A percentile compares a stretch with the other conserved stretches of the same genome.
phyloP scores from a whole-genome alignment of 2,888 invertebrate species.

The Drosophila dives region DNA sequence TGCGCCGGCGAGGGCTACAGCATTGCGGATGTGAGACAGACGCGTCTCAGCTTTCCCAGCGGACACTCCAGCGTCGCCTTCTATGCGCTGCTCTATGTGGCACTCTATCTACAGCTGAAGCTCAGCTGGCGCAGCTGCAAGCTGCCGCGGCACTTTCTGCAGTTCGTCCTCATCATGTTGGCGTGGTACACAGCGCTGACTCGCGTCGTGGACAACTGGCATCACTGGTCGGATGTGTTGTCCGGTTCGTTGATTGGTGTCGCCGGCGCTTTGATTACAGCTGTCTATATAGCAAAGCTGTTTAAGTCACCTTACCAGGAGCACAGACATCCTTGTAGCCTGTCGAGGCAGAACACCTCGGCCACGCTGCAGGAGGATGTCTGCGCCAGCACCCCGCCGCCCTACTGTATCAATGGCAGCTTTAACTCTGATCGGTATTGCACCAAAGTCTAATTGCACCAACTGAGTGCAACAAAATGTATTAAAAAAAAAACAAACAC shows the following conservation, averaged over 20 bases:
- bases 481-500: conserved; percentile 24
- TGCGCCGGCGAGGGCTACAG: conserved; percentile 86
- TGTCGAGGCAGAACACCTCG: conserved; percentile 72
- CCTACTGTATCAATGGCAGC: conserved; percentile 64
- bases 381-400: conserved; percentile 72
- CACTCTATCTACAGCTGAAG: conserved; percentile 93
- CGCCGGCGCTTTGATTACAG: conserved; percentile 71
- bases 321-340: conserved; percentile 11
- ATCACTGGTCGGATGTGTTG: conserved; percentile 82
- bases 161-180: conserved; percentile 85
- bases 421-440: conserved; percentile 73
- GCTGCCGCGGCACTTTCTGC: conserved; percentile 92
- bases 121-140: conserved; percentile 92
- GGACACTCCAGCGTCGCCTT: conserved; percentile 95
- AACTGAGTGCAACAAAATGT: conserved; percentile 20
- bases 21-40: conserved; percentile 88
- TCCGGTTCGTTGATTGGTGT: conserved; percentile 71
- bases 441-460: conserved; percentile 70
- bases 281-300: conserved; percentile 63
- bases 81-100: conserved; percentile 92
- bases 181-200: conserved; percentile 81
- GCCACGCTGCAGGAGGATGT: conserved; percentile 77
- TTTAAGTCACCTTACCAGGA: conserved; percentile 39
- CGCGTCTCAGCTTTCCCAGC: conserved; percentile 94
- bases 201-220: conserved; percentile 82